These are phyloP conservation scores for Drosophila varians DNA, from an alignment of 1,140 invertebrate genomes.

Conservation along the genomic window DNA sequence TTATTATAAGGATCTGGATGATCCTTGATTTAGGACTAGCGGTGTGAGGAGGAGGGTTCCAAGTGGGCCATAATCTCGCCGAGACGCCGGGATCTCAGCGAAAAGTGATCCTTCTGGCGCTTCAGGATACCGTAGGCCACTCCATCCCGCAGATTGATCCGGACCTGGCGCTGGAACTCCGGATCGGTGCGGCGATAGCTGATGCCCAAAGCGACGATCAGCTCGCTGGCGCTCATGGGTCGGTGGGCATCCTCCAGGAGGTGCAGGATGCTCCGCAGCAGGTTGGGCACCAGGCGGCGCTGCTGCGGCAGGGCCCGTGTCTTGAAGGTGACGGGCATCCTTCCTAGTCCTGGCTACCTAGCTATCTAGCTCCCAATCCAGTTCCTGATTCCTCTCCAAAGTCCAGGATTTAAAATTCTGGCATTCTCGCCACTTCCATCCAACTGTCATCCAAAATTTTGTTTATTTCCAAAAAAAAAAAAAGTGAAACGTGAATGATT, in stretches of 20 bases:
- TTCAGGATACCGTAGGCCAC: slow-evolving; percentile 50
- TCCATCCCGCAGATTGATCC: slow-evolving; percentile 33
- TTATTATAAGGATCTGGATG: too few relatives aligned
- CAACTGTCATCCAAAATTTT: neutral
- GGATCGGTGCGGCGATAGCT: slow-evolving; percentile 35
- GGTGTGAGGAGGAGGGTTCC: neutral
- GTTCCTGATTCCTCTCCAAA: neutral
- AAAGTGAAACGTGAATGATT: neutral
- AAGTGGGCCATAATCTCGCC: slow-evolving; percentile 25
- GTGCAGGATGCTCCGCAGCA: slow-evolving; percentile 35
- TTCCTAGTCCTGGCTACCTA: neutral
- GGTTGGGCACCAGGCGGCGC: slow-evolving; percentile 19
- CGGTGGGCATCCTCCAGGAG: slow-evolving; percentile 27
- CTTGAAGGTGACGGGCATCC: slow-evolving; percentile 37
- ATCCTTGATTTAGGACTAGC: neutral
- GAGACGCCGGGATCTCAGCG: slow-evolving; percentile 21
- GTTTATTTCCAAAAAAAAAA: neutral
- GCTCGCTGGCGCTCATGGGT: slow-evolving; percentile 38
- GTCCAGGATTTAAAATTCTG: neutral
- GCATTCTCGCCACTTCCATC: neutral
- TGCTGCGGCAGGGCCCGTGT: slow-evolving; percentile 15
- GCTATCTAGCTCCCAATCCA: neutral
- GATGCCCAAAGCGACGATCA: slow-evolving; percentile 4
- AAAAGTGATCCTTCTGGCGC: slow-evolving; percentile 19
- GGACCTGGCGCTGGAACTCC: slow-evolving; percentile 54